Evolutionary conservation across 2,888 invertebrate genomes (phyloP).

Genomic region (Copidosoma aretas): DNA sequence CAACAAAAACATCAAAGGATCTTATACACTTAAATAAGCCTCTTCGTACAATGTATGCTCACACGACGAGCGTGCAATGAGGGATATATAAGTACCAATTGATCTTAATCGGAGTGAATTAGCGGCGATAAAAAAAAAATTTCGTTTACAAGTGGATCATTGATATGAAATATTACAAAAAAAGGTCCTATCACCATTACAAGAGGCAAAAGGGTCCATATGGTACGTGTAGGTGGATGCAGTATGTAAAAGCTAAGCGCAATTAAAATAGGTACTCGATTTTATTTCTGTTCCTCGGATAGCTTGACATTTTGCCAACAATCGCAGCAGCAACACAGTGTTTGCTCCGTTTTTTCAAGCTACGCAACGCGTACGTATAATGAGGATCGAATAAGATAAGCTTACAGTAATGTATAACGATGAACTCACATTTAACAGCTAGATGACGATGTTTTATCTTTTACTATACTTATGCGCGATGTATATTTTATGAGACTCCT

Average conservation of each 20-base stretch:
- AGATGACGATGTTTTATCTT: too few relatives aligned
- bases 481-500: too few relatives aligned
- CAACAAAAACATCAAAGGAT: constrained; percentile 28
- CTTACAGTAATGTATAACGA: too few relatives aligned
- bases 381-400: too few relatives aligned
- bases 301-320: constrained; percentile 19
- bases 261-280: not conserved
- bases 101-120: constrained; percentile 34
- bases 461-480: too few relatives aligned
- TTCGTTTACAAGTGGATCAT: too few relatives aligned
- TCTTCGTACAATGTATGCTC: not conserved
- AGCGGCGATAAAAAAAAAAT: constrained; percentile 28
- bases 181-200: not conserved
- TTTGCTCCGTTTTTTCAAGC: constrained; percentile 54
- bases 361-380: too few relatives aligned
- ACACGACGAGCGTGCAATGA: constrained; percentile 6
- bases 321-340: constrained; percentile 49
- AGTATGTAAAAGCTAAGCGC: not conserved
- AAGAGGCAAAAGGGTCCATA: constrained; percentile 6
- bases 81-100: constrained; percentile 20
- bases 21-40: too few relatives aligned
- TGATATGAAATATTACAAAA: too few relatives aligned
- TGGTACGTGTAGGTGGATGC: constrained; percentile 11
- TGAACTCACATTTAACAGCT: too few relatives aligned
- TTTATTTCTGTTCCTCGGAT: constrained; percentile 11